phyloP scores from a whole-genome alignment of 2,113 vertebrate species.

The Regulus satrapa region DNA sequence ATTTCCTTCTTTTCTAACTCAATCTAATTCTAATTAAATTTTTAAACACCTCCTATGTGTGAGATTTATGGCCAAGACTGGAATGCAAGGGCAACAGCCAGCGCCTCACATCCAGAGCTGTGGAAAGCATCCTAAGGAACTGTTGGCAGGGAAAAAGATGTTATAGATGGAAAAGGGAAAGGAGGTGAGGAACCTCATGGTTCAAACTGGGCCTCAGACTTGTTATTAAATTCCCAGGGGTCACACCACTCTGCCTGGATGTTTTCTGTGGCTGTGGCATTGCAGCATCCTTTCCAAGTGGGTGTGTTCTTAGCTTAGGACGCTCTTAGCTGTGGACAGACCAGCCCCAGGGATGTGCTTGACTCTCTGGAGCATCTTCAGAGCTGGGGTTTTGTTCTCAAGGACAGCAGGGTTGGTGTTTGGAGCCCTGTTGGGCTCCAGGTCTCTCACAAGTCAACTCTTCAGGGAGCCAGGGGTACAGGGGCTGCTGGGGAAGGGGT shows the following conservation, averaged over 20 bases:
- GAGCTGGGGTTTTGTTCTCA: rapidly evolving
- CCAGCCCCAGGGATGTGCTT: not conserved
- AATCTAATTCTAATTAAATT: too few species aligned
- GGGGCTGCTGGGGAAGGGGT: not conserved
- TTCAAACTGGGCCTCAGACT: not conserved
- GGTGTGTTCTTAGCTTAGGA: not conserved
- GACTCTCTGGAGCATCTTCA: not conserved
- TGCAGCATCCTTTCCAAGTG: not conserved
- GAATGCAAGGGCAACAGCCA: not conserved
- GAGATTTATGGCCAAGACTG: not conserved
- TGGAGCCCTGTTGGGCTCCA: not conserved
- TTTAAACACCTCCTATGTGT: rapidly evolving
- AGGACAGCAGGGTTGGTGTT: not conserved
- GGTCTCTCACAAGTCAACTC: not conserved
- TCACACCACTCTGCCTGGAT: not conserved
- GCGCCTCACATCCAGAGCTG: too few species aligned
- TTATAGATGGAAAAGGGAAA: not conserved
- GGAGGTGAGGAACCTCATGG: not conserved
- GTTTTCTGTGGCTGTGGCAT: rapidly evolving
- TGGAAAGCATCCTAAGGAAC: not conserved
- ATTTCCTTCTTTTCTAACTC: not conserved
- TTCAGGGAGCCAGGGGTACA: not conserved
- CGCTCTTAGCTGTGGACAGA: not conserved
- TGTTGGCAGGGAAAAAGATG: not conserved
- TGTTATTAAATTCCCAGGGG: not conserved